Conservation (phyloP, 2,113 vertebrate genomes). For the Colistium nudipinnis region DNA sequence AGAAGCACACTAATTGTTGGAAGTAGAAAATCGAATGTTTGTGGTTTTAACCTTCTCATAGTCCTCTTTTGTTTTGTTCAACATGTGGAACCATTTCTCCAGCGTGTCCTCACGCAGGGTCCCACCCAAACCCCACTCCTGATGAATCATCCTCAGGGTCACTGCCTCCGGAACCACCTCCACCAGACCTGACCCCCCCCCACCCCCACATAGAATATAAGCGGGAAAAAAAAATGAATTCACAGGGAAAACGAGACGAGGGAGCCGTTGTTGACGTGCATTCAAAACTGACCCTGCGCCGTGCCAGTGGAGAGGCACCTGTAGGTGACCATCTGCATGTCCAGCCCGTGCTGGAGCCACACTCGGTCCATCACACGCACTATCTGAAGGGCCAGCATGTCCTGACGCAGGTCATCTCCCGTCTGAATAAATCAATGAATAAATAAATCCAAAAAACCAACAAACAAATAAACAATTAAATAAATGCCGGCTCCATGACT, state of each 20-base stretch:
- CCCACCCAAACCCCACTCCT: conserved; percentile 90
- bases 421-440: conserved; percentile 77
- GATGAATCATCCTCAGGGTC: conserved; percentile 93
- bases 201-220: conserved; percentile 3
- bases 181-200: conserved; percentile 91
- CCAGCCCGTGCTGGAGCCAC: conserved; percentile 92
- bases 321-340: conserved; percentile 96
- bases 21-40: not conserved
- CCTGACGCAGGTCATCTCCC: conserved; percentile 93
- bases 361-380: conserved; percentile 93
- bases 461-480: too few species aligned
- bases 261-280: too few species aligned
- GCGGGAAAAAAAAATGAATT: not conserved
- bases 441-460: not conserved
- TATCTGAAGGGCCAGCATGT: conserved; percentile 96
- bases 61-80: conserved; percentile 89
- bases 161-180: conserved; percentile 94
- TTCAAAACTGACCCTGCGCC: conserved; percentile 82
- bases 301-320: conserved; percentile 91
- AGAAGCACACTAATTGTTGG: not conserved
- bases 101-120: conserved; percentile 91
- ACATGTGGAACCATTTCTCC: conserved; percentile 94
- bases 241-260: conserved; percentile 2
- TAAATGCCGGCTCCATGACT: not conserved
- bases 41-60: conserved; percentile 87